phyloP scores from a whole-genome alignment of 2,797 vertebrate genomes.

The Brachyalestes nurse region DNA sequence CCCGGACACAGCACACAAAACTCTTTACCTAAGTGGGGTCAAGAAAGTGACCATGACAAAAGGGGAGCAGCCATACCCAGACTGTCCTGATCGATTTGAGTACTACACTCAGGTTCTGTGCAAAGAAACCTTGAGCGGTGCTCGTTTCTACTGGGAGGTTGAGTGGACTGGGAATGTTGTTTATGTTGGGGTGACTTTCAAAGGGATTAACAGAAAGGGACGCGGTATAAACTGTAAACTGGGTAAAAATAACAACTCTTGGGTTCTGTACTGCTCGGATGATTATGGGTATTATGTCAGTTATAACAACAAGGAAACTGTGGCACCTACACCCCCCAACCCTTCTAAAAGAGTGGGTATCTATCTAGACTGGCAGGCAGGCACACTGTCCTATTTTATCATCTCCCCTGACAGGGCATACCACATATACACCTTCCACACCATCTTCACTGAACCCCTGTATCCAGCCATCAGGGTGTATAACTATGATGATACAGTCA shows the following conservation, averaged over 20 bases:
- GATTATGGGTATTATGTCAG: conserved; percentile 36
- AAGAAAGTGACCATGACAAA: conserved; percentile 37
- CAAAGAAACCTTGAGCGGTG: conserved; percentile 3
- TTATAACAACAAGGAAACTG: conserved; percentile 44
- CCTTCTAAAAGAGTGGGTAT: conserved; percentile 42
- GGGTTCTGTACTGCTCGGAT: conserved; percentile 43
- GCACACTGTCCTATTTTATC: conserved; percentile 45
- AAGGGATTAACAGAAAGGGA: conserved; percentile 48
- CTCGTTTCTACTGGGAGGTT: conserved; percentile 51
- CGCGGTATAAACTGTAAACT: conserved; percentile 49
- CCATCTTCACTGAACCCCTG: conserved; percentile 24
- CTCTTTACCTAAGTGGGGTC: conserved; percentile 8
- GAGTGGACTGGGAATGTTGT: conserved; percentile 35
- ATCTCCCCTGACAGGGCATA: conserved; percentile 30
- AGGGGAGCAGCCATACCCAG: conserved; percentile 24
- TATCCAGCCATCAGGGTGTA: conserved; percentile 39
- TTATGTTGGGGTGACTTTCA: conserved; percentile 49
- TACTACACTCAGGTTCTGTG: conserved; percentile 41
- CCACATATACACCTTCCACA: conserved; percentile 32
- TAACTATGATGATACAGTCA: conserved; percentile 24
- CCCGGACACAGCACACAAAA: conserved; percentile 29
- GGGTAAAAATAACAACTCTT: conserved; percentile 55
- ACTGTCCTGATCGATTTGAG: conserved; percentile 45
- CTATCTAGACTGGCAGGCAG: conserved; percentile 47
- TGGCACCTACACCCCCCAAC: conserved; percentile 12